Conservation (phyloP, 2,888 invertebrate species). For the Acrobasis suavella region DNA sequence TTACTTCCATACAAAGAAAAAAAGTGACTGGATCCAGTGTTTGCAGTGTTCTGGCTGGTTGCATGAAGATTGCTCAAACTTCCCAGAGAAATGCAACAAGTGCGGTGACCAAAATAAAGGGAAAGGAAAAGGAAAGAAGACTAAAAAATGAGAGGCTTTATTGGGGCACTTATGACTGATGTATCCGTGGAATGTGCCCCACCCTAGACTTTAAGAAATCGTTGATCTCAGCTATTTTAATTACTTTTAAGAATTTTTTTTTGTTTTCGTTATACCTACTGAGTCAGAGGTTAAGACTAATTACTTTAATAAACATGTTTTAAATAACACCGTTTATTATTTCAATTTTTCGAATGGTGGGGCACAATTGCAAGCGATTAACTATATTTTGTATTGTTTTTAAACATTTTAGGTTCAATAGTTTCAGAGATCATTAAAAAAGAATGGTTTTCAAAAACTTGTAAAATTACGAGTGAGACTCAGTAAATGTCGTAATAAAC, state of each 20-base stretch:
- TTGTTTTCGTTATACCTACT: too few species aligned
- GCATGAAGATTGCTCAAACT: slow-evolving; percentile 6
- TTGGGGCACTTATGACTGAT: not conserved
- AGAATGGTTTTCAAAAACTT: too few species aligned
- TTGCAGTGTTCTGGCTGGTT: slow-evolving; percentile 4
- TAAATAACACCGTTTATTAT: slow-evolving; percentile 2
- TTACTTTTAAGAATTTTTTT: not conserved
- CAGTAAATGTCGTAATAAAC: too few species aligned
- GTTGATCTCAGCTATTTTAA: not conserved
- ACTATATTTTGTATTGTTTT: too few species aligned
- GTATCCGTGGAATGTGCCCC: slow-evolving; percentile 1
- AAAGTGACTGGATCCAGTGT: slow-evolving; percentile 9
- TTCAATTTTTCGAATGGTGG: slow-evolving; percentile 5
- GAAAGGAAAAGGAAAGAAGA: slow-evolving; percentile 6
- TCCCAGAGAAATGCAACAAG: slow-evolving; percentile 1
- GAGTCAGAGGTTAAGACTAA: too few species aligned
- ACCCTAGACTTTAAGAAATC: not conserved
- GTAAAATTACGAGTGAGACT: too few species aligned
- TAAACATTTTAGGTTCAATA: too few species aligned
- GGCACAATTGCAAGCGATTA: slow-evolving; percentile 1
- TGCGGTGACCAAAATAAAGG: slow-evolving; percentile 7
- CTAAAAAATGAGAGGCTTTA: too few species aligned
- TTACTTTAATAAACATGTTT: slow-evolving; percentile 5
- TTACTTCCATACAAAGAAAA: not conserved
- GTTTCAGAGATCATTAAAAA: too few species aligned